A percentile compares a stretch with the other conserved stretches of the same genome.
Evolutionary conservation across 2,888 invertebrate genomes (phyloP).

Genomic region (Lagria hirta): DNA sequence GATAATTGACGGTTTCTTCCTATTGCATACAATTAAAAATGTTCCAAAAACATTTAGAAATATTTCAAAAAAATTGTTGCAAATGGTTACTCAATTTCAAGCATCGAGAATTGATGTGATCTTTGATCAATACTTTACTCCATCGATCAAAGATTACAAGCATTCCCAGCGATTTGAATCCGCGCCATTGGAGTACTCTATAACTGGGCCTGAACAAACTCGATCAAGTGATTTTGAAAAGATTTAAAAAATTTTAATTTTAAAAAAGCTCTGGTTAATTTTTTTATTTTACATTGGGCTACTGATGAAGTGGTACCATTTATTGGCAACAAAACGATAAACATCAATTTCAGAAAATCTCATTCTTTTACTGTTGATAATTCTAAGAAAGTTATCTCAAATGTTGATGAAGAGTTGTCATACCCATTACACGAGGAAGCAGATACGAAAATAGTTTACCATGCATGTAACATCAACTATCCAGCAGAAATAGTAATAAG

Average conservation of each 20-base stretch:
- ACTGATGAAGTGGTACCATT: conserved; percentile 37
- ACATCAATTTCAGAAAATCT: conserved; percentile 29
- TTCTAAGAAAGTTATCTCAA: too few relatives aligned
- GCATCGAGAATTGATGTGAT: conserved; percentile 29
- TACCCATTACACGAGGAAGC: too few relatives aligned
- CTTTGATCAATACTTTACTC: conserved; percentile 32
- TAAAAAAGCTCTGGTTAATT: conserved; percentile 37
- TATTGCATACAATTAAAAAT: conserved; percentile 39
- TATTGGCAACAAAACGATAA: conserved; percentile 33
- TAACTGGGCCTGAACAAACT: conserved; percentile 38
- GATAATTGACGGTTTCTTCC: conserved; percentile 44
- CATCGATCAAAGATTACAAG: conserved; percentile 34
- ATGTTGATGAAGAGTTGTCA: too few relatives aligned
- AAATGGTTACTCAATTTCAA: conserved; percentile 22
- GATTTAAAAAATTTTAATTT: conserved; percentile 35
- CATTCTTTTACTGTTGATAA: too few relatives aligned
- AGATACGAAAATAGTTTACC: too few relatives aligned
- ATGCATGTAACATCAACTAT: too few relatives aligned
- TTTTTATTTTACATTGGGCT: conserved; percentile 39
- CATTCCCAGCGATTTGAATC: conserved; percentile 27
- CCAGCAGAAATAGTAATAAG: too few relatives aligned
- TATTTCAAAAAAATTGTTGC: conserved; percentile 40
- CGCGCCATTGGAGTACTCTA: conserved; percentile 32
- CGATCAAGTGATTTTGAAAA: conserved; percentile 34
- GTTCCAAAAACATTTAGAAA: conserved; percentile 39